Evolutionary conservation across 2,888 invertebrate species (phyloP), one percentile per base, ranked within the genome.

Genomic region (Leptinotarsa peninsularis): DNA sequence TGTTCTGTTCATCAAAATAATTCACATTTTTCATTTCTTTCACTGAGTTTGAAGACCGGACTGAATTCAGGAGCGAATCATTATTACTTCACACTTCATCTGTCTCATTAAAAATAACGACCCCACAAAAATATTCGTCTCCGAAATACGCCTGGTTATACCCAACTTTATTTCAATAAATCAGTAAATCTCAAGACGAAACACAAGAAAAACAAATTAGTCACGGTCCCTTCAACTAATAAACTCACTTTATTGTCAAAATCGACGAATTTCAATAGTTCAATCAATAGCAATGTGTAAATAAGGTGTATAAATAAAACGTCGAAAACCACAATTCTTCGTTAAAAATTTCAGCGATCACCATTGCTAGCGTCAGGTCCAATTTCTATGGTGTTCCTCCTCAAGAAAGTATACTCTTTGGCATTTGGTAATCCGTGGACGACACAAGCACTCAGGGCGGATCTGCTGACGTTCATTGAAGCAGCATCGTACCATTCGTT

Each of bases 391-490:
- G 79, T 79, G 71, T 81, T 84, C 67, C 84, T 81, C 50, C 86
- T 84, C 76, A 87, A 82, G 69, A 85, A 91, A 0, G 93, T 93
- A 86, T 93, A 94, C 13, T 94, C 93, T 67, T 90, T 90, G 0
- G 92, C 91, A 84, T 94, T 94, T 2, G 91, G 91, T 21, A 94
- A 89, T 4, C 93, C 94, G n/a, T 91, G 88, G 60, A 96, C 89
- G 1, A 95, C 94, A 87, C 95, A 95, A 2, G 95, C 95, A 83
- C 94, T 93, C 49, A 96, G 88, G 0, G 95, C 96, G 73, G 95
- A 95, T 21, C 96, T 90, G 86, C 94, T 94, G 54, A 95, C 88
- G 86, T 94, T 95, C 95, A 96, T 95, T 14, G 93, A 92, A 0
- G 94, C 91, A 0, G 93, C 93, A 81, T 91, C 91, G 87, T 89